Evolutionary conservation across 64 coral and sea anemone genomes (phyloP).

Genomic region (Cladopsammia gracilis): DNA sequence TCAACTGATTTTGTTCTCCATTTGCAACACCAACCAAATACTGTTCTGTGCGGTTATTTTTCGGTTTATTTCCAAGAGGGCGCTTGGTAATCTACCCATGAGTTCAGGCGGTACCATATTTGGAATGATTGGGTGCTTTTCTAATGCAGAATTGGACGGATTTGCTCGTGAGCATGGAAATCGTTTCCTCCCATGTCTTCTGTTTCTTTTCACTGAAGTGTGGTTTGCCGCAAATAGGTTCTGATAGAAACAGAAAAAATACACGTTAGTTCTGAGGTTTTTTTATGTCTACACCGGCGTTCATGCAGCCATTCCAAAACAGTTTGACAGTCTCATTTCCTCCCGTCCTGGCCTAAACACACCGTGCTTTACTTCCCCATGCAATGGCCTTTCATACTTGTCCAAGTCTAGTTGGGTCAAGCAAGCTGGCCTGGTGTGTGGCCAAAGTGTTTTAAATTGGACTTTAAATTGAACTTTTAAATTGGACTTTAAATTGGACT

Average conservation of each 20-base stretch:
- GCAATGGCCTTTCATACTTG: too few relatives aligned
- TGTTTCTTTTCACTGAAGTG: neutral
- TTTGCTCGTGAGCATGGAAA: neutral
- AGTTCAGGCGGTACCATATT: neutral
- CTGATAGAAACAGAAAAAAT: neutral
- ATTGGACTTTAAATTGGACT: too few relatives aligned
- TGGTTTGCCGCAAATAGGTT: neutral
- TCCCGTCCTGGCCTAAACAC: too few relatives aligned
- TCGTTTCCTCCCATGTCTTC: neutral
- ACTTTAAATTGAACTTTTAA: too few relatives aligned
- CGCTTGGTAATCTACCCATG: neutral
- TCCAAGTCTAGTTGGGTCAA: too few relatives aligned
- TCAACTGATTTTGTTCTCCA: neutral
- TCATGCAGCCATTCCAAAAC: too few relatives aligned
- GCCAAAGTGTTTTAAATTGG: too few relatives aligned
- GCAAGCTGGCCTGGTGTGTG: too few relatives aligned
- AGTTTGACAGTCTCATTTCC: too few relatives aligned
- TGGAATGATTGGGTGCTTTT: neutral
- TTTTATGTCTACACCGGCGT: neutral
- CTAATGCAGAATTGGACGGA: neutral
- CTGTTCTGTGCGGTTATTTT: neutral
- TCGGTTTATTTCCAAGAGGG: constrained; percentile 1
- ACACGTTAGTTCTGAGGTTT: neutral
- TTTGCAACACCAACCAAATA: neutral
- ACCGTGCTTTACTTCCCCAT: too few relatives aligned